phyloP scores from a whole-genome alignment of 2,797 vertebrate genomes.

The Delichon dasypus region DNA sequence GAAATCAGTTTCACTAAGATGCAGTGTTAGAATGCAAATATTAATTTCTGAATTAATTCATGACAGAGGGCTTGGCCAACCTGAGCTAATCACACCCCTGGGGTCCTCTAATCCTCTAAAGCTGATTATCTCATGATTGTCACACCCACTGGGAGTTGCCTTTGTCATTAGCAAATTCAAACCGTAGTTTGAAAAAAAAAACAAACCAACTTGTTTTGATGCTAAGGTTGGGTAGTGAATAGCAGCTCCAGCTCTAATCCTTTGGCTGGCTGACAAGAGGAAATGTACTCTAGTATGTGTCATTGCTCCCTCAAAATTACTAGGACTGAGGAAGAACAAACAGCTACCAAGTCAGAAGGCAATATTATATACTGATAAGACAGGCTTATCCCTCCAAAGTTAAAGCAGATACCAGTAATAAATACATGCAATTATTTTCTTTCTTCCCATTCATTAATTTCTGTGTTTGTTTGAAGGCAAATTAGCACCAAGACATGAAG shows the following conservation, averaged over 20 bases:
- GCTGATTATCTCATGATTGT: slow-evolving; percentile 70
- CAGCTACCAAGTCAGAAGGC: neutral
- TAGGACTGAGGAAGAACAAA: neutral
- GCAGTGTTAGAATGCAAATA: slow-evolving; percentile 43
- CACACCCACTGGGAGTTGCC: slow-evolving; percentile 62
- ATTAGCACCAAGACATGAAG: neutral
- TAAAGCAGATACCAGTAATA: neutral
- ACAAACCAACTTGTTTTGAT: slow-evolving; percentile 3
- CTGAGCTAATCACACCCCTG: slow-evolving; percentile 54
- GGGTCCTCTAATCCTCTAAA: slow-evolving; percentile 66
- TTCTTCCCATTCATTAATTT: neutral
- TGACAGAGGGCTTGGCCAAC: slow-evolving; percentile 47
- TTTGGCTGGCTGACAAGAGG: slow-evolving; percentile 39
- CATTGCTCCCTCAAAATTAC: neutral
- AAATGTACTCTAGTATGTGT: neutral
- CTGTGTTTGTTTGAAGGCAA: neutral
- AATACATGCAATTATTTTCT: neutral
- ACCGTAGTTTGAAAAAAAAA: neutral
- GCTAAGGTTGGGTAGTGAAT: slow-evolving; percentile 39
- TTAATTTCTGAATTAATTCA: slow-evolving; percentile 60
- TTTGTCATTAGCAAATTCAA: slow-evolving; percentile 61
- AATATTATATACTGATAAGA: neutral
- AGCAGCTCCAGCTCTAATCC: slow-evolving; percentile 18
- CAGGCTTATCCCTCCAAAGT: neutral
- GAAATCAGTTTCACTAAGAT: slow-evolving; percentile 6